Evolutionary conservation across 2,113 vertebrate species (phyloP).

Genomic region (Panthera leo): DNA sequence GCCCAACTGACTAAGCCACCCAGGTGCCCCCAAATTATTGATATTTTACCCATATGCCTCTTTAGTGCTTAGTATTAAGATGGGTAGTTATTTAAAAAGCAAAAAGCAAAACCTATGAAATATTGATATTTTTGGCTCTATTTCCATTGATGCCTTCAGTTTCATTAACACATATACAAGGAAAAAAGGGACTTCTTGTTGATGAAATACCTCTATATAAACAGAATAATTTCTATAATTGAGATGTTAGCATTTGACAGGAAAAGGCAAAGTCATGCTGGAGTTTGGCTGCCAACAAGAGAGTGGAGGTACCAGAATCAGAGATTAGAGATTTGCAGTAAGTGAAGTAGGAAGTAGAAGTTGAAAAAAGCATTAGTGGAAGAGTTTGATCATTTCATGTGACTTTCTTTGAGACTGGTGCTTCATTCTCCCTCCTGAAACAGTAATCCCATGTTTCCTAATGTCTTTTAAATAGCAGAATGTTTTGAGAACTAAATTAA

Average conservation of each 20-base stretch:
- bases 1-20: too few relatives aligned
- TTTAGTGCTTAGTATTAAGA: neutral
- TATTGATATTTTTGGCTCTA: neutral
- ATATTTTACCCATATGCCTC: neutral
- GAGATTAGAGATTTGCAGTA: neutral
- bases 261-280: neutral
- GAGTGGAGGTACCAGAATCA: neutral
- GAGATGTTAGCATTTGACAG: neutral
- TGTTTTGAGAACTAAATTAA: neutral
- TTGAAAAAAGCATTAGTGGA: fast-evolving
- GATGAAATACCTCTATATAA: neutral
- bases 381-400: neutral
- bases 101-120: neutral
- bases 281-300: neutral
- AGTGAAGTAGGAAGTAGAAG: neutral
- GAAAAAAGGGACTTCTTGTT: neutral
- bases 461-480: neutral
- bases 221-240: neutral
- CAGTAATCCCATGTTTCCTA: neutral
- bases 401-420: neutral
- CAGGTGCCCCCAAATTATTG: neutral
- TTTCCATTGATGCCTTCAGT: neutral
- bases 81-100: neutral
- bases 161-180: neutral
- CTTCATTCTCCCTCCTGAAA: neutral